phyloP scores from a whole-genome alignment of 1,140 invertebrate genomes.

The Lepidurus packardi region DNA sequence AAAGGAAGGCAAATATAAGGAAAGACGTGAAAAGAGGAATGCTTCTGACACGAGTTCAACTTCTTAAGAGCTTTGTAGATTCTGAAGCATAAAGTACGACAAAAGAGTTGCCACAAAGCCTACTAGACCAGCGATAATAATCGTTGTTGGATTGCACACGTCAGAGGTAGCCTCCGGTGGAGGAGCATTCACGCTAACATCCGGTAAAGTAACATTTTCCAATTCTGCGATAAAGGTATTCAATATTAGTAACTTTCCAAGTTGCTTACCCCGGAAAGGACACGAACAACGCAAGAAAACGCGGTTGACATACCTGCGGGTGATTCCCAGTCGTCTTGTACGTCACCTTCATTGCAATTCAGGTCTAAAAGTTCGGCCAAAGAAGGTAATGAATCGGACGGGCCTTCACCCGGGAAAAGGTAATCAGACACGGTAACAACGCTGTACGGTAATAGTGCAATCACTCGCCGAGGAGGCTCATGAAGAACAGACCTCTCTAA shows the following conservation, averaged over 20 bases:
- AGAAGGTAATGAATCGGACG: conserved; percentile 63
- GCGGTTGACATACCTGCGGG: not conserved
- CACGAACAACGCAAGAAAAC: not conserved
- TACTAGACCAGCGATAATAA: not conserved
- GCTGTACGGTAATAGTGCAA: conserved; percentile 59
- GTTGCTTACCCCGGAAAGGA: not conserved
- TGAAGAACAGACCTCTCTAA: conserved; percentile 44
- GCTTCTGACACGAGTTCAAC: not conserved
- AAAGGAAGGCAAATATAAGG: not conserved
- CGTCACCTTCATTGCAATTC: conserved; percentile 32
- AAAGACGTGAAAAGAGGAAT: not conserved
- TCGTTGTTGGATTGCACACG: conserved; percentile 3
- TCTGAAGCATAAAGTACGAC: not conserved
- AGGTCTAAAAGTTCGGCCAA: conserved; percentile 67
- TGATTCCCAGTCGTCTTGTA: conserved; percentile 28
- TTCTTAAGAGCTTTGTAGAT: not conserved
- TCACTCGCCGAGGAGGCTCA: conserved; percentile 69
- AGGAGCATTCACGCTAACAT: not conserved
- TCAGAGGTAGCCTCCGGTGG: not conserved
- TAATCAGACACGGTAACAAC: conserved; percentile 71
- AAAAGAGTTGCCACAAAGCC: conserved; percentile 1
- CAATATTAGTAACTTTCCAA: not conserved
- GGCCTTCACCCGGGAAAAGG: conserved; percentile 72
- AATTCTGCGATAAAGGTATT: not conserved
- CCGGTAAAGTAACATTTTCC: not conserved